phyloP scores from a whole-genome alignment of 2,113 vertebrate species.

The Scalopus aquaticus region DNA sequence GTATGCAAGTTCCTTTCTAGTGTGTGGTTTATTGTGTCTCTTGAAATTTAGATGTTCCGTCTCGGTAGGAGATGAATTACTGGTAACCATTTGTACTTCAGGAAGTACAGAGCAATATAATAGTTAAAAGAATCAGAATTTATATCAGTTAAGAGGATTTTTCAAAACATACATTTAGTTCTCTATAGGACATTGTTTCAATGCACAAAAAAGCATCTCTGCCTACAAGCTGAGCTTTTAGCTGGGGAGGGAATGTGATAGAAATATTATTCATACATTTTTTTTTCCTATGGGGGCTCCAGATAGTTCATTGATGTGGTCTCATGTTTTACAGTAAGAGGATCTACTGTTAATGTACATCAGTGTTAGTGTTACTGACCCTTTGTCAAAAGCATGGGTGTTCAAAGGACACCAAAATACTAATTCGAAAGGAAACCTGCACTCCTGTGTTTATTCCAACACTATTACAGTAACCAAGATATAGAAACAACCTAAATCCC shows the following conservation, averaged over 20 bases:
- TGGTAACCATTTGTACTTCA: not conserved
- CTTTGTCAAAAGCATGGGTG: not conserved
- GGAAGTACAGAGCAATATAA: slow-evolving; percentile 17
- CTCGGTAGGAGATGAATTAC: slow-evolving; percentile 15
- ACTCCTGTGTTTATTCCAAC: too few species aligned
- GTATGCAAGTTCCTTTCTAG: not conserved
- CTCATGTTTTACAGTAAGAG: not conserved
- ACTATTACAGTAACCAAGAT: too few species aligned
- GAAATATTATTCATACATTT: not conserved
- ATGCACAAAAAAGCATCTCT: not conserved
- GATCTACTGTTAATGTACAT: not conserved
- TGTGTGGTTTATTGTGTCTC: not conserved
- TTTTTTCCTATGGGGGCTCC: not conserved
- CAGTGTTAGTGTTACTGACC: not conserved
- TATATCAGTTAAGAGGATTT: not conserved
- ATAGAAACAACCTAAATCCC: too few species aligned
- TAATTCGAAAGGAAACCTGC: too few species aligned
- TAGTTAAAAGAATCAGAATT: not conserved
- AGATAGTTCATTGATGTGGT: not conserved
- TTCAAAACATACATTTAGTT: not conserved
- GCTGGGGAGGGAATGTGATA: not conserved
- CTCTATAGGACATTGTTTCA: not conserved
- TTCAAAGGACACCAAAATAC: not conserved
- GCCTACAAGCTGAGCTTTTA: not conserved
- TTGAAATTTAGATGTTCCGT: slow-evolving; percentile 13